Base-by-base conservation (phyloP, 2,113 vertebrate genomes). In the Microcebus jonahi region DNA sequence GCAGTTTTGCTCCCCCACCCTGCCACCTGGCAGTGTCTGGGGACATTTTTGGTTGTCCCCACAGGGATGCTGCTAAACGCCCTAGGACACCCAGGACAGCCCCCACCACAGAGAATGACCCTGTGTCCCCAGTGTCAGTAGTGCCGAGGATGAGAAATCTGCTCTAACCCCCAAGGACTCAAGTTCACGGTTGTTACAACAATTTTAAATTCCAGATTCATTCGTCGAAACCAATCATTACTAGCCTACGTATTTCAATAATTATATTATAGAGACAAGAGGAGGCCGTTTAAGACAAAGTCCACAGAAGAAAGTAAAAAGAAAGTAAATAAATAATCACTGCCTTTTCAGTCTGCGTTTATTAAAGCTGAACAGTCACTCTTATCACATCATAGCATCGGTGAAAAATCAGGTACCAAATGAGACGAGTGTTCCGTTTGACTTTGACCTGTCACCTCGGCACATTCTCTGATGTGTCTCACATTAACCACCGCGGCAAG, bases 51-150 rank as follows among this genome's bases (percentile, higher is more conserved):
- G 25, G 6, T 61, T 50, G 36, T 71, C 39, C 31, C 5, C 34
- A 25, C 48, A 29, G 8, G 42, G 42, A 34, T 29, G 5, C 29
- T 34, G 3, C 61, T n/a, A 25, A 21, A 20, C 2, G 4, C 23
- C 45, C 45, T 21, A 11, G 4, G 0, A 6, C 2, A 14, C 50
- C 10, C 25, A 53, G 65, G 42, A 29, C 15, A 70, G 25, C 14
- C 65, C 29, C 20, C 6, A 17, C 5, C 11, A 5, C 21, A 7
- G 31, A 21, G n/a, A 17, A 1, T 9, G 23, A 2, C 15, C 29
- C 39, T 4, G 1, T 4, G 1, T 18, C n/a, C 14, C 20, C 12
- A 1, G 2, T 29, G 36, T 3, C 27, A 5, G 4, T 0, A 59
- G 0, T 7, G 18, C 20, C 5, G 0, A 48, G 36, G 11, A 15